Evolutionary conservation across 2,113 vertebrate species (phyloP).

Genomic region (Danionella cerebrum): DNA sequence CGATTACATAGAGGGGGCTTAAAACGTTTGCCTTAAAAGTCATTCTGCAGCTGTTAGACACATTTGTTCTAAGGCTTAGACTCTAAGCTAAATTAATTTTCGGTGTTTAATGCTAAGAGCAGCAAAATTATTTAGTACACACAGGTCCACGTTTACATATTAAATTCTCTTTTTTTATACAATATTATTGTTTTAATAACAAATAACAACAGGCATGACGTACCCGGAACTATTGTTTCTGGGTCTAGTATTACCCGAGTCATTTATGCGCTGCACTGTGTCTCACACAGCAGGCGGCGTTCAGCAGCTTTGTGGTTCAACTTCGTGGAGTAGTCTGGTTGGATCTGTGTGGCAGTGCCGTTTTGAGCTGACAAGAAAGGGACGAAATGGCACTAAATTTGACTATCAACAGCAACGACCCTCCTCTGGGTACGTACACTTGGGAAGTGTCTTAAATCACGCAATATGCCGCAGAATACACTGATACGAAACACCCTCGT

Average conservation of each 20-base stretch:
- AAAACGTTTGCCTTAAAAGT: too few relatives aligned
- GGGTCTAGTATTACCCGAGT: not conserved
- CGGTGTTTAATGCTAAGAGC: too few relatives aligned
- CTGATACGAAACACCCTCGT: not conserved
- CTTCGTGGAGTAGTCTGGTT: not conserved
- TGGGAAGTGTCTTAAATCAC: not conserved
- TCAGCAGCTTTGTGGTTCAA: constrained; percentile 7
- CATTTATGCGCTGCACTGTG: not conserved
- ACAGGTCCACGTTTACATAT: too few relatives aligned
- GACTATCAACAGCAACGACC: constrained; percentile 58
- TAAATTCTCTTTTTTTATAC: too few relatives aligned
- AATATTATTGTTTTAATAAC: too few relatives aligned
- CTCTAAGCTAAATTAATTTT: too few relatives aligned
- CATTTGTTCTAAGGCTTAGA: too few relatives aligned
- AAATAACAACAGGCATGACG: too few relatives aligned
- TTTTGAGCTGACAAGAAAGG: not conserved
- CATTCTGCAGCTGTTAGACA: too few relatives aligned
- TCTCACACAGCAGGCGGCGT: not conserved
- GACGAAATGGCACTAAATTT: constrained; percentile 63
- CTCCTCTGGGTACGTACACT: constrained; percentile 57
- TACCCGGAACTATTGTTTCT: not conserved
- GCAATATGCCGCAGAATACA: not conserved
- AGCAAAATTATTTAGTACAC: too few relatives aligned
- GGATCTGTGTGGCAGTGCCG: not conserved
- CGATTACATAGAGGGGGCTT: too few relatives aligned